Evolutionary conservation across 2,888 invertebrate species (phyloP).

Genomic region (Tetheella fluctuosa): DNA sequence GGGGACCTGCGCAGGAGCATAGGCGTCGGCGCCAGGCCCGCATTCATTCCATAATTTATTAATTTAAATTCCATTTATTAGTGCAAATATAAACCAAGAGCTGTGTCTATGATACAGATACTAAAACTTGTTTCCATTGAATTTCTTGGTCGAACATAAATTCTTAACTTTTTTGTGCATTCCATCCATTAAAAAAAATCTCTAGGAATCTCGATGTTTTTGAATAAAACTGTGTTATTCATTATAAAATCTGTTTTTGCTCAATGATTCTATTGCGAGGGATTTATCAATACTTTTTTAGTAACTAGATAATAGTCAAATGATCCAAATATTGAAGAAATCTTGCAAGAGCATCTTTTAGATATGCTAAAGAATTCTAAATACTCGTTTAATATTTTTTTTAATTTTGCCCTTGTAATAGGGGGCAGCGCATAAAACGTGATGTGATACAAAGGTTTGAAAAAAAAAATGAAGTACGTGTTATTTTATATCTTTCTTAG

Average conservation of each 20-base stretch:
- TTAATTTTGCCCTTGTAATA: too few relatives aligned
- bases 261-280: too few relatives aligned
- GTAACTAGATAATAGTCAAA: too few relatives aligned
- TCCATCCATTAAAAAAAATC: neutral
- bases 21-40: conserved; percentile 5
- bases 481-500: neutral
- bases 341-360: too few relatives aligned
- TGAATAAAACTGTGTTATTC: neutral
- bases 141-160: neutral
- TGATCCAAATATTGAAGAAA: too few relatives aligned
- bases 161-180: neutral
- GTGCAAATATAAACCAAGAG: conserved; percentile 15
- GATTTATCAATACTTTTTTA: too few relatives aligned
- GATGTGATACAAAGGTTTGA: too few relatives aligned
- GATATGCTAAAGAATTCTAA: too few relatives aligned
- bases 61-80: neutral
- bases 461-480: too few relatives aligned
- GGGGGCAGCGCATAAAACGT: too few relatives aligned
- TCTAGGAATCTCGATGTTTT: neutral
- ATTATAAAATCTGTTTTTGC: too few relatives aligned
- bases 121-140: neutral
- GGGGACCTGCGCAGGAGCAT: conserved; percentile 1
- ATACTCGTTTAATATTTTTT: too few relatives aligned
- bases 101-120: neutral
- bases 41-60: neutral